Percentiles rank a stretch among this genome's conserved stretches.
Evolutionary conservation across 2,888 invertebrate species (phyloP).

Genomic region (Cryptosula pallasiana): DNA sequence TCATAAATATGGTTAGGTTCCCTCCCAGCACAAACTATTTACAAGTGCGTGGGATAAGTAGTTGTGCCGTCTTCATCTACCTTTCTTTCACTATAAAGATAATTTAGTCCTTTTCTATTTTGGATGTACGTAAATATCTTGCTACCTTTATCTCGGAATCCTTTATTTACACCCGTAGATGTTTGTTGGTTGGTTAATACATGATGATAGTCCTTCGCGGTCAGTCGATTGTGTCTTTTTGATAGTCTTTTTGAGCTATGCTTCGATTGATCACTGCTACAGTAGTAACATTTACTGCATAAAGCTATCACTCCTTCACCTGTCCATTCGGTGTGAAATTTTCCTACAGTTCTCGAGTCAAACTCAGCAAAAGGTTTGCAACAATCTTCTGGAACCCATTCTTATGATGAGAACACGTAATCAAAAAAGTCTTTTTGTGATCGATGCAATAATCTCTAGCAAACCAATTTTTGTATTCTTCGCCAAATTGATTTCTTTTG

Average conservation of each 20-base stretch:
- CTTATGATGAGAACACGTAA: background rate
- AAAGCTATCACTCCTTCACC: slow-evolving; percentile 11
- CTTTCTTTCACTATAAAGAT: background rate
- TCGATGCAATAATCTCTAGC: background rate
- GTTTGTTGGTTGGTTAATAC: background rate
- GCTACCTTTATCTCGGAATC: slow-evolving; percentile 10
- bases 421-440: slow-evolving; percentile 11
- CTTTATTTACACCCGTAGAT: background rate
- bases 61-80: background rate
- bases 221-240: background rate
- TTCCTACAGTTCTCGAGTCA: slow-evolving; percentile 25
- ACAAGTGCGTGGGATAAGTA: slow-evolving; percentile 9
- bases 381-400: slow-evolving; percentile 20
- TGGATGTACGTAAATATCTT: background rate
- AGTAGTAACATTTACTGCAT: slow-evolving; percentile 18
- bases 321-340: slow-evolving; percentile 23
- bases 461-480: slow-evolving; percentile 4
- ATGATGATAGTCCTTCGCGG: background rate
- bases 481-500: background rate
- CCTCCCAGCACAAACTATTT: background rate
- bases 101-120: slow-evolving; percentile 17
- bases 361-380: slow-evolving; percentile 5
- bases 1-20: too few relatives aligned
- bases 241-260: slow-evolving; percentile 14
- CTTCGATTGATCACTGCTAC: background rate